Evolutionary conservation across 2,113 vertebrate species (phyloP), one percentile per base, ranked within the genome.

Genomic region (Carassius gibelio): DNA sequence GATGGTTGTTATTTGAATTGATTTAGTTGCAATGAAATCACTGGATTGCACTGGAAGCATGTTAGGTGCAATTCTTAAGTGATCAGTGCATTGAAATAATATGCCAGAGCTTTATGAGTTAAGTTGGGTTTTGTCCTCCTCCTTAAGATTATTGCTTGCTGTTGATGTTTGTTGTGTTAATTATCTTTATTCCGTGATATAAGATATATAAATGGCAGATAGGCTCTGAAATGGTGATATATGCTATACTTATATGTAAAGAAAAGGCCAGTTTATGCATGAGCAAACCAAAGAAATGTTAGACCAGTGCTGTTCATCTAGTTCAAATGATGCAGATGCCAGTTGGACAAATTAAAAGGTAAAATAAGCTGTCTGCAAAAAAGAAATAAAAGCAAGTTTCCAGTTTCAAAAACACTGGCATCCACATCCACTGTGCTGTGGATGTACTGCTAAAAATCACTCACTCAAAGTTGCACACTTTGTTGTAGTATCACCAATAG

Each of bases 41-140:
- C 38, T 48, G 59, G 36, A 62, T n/a, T 75, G 71, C 77, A 80
- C 42, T 34, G 61, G 23, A 23, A 26, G 77, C 77, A 80, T 80
- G 55, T 66, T 48, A 11, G n/a, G 42, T 48, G 42, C 23, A 66
- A 66, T 45, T 64, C 4, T 80, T 8, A 45, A 8, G 79, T 52
- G 64, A 21, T 52, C 8, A n/a, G 21, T 23, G 55, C 38, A 64
- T 61, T n/a, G 4, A 68, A 30, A 66, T 19, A 9, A 52, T 8
- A 59, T 69, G 45, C 50, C 38, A 66, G 17, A 78, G 76, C 57
- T 79, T 15, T 79, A 62, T 62, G 38, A 50, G 62, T 68, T 66
- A 68, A 68, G 48, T 52, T 69, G 45, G n/a, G 23, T 66, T 66
- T 55, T 81, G 26, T 69, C 17, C 45, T 3, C 0, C 36, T 62